A percentile compares a stretch with the other conserved stretches of the same genome.
These are phyloP conservation scores for Laterallus jamaicensis DNA, from an alignment of 2,113 vertebrate genomes.

Conservation along the genomic window DNA sequence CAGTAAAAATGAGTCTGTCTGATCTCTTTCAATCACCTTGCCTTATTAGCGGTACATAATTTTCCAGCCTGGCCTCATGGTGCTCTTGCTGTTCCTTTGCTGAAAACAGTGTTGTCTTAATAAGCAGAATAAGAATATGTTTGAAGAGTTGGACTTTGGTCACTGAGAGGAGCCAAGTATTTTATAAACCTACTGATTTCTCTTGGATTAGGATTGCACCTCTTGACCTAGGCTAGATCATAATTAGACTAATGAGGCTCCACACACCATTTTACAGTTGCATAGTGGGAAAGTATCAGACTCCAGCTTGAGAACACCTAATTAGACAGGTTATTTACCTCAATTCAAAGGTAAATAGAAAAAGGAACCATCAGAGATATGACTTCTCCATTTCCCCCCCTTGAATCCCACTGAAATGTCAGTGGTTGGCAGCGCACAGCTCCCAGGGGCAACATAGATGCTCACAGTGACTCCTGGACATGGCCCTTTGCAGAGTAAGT, in stretches of 20 bases:
- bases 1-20: neutral
- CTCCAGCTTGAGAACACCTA: neutral
- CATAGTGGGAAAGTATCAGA: neutral
- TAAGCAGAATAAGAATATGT: neutral
- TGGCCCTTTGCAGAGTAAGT: neutral
- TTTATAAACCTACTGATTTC: neutral
- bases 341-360: neutral
- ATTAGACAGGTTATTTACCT: neutral
- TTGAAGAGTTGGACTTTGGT: neutral
- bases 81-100: neutral
- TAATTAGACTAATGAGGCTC: neutral
- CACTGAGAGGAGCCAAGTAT: neutral
- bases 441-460: neutral
- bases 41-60: neutral
- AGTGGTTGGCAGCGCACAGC: neutral
- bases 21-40: neutral
- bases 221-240: neutral
- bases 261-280: neutral
- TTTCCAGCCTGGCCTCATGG: neutral
- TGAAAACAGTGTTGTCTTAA: neutral
- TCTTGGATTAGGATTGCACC: neutral
- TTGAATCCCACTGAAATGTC: neutral
- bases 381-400: neutral
- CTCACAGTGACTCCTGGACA: neutral
- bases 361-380: rapidly evolving